A percentile compares a stretch with the other conserved stretches of the same genome.
Conservation (phyloP, 2,113 vertebrate genomes). For the Orientallactaga bullata region DNA sequence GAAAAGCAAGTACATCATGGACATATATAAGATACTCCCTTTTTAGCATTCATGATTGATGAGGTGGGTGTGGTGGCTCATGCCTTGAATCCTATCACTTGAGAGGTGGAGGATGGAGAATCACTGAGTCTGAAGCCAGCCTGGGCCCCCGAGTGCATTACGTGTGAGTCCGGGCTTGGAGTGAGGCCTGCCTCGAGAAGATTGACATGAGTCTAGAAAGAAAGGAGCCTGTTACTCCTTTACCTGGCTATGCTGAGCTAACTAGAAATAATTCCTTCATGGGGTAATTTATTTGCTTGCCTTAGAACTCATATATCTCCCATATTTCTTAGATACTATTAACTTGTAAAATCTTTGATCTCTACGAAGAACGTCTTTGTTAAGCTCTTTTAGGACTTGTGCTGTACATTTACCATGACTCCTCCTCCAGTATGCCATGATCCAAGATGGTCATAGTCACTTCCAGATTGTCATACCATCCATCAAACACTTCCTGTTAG, state of each 20-base stretch:
- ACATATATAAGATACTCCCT: background rate
- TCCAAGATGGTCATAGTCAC: background rate
- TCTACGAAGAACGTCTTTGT: background rate
- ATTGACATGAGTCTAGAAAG: background rate
- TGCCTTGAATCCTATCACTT: background rate
- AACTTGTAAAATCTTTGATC: conserved; percentile 1
- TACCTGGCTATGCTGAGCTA: background rate
- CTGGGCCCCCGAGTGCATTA: background rate
- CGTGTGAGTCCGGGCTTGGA: background rate
- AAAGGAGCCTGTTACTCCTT: background rate
- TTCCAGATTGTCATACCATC: conserved; percentile 22
- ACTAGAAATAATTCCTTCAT: background rate
- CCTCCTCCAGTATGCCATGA: background rate
- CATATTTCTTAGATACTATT: background rate
- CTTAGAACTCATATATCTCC: background rate
- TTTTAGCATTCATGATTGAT: background rate
- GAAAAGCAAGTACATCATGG: background rate
- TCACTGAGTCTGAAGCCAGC: background rate
- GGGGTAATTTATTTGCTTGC: background rate
- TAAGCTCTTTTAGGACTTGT: background rate
- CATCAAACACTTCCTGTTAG: background rate
- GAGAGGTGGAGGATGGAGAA: background rate
- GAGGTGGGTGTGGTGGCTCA: background rate
- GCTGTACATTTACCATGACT: background rate
- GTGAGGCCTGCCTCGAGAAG: background rate